Percentiles rank a stretch among this genome's conserved stretches.
Conservation (phyloP, 2,113 vertebrate genomes). For the Callipepla californica region DNA sequence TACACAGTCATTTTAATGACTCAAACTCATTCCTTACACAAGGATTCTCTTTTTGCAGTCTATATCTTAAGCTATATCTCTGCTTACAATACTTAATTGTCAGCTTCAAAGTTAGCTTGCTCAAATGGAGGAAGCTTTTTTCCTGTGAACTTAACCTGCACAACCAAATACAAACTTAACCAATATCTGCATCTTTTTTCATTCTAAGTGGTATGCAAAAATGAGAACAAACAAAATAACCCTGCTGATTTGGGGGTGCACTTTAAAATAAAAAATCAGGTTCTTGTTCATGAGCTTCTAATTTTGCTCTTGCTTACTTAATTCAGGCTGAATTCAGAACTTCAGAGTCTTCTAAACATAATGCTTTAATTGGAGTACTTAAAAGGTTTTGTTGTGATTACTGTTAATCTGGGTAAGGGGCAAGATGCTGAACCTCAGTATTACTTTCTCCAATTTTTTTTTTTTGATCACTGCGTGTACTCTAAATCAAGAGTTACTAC, state of each 20-base stretch:
- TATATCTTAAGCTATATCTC: accelerated
- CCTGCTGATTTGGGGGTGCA: not conserved
- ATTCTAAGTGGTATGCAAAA: not conserved
- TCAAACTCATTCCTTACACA: not conserved
- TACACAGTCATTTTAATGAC: not conserved
- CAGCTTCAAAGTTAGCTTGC: not conserved
- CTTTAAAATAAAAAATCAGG: not conserved
- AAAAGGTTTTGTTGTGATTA: not conserved
- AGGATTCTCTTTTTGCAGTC: too few relatives aligned
- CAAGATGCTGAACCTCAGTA: not conserved
- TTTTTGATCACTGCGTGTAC: not conserved
- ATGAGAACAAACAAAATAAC: not conserved
- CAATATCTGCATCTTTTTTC: not conserved
- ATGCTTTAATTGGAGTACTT: not conserved
- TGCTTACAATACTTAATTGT: not conserved
- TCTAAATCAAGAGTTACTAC: not conserved
- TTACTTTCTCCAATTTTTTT: not conserved
- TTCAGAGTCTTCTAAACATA: not conserved
- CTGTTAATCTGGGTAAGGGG: not conserved
- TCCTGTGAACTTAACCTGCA: not conserved
- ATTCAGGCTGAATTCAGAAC: not conserved
- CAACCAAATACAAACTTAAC: not conserved
- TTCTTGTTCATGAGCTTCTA: not conserved
- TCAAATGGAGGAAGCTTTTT: not conserved
- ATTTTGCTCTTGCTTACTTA: not conserved